Conservation (phyloP, 2,888 invertebrate genomes). For the Phragmatobia fuliginosa region DNA sequence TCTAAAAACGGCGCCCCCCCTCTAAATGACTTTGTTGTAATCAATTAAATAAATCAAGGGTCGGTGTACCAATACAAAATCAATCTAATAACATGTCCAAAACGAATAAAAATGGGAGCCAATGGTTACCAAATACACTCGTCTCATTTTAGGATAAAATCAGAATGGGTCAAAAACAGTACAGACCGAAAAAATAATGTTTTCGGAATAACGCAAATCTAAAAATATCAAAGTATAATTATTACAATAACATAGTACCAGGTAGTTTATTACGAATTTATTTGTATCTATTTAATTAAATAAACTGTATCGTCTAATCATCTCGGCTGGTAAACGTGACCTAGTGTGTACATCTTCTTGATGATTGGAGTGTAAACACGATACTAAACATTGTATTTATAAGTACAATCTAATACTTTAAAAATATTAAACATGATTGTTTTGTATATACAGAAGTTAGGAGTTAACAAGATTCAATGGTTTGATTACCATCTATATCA, state of each 20-base stretch:
- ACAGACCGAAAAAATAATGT: too few relatives aligned
- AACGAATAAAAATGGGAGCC: too few relatives aligned
- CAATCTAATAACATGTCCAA: too few relatives aligned
- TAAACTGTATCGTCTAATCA: not conserved
- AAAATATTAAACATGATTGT: slow-evolving; percentile 44
- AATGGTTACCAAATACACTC: too few relatives aligned
- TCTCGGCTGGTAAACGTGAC: not conserved
- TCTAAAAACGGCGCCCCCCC: too few relatives aligned
- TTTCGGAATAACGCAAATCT: not conserved
- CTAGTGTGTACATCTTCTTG: not conserved
- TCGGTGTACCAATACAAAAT: too few relatives aligned
- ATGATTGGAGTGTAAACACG: not conserved
- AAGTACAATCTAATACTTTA: not conserved
- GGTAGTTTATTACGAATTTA: not conserved
- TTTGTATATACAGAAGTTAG: slow-evolving; percentile 48
- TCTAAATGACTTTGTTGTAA: too few relatives aligned
- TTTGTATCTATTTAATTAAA: not conserved
- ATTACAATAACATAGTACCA: not conserved
- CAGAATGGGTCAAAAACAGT: too few relatives aligned
- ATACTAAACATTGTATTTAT: not conserved
- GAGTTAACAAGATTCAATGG: slow-evolving; percentile 34
- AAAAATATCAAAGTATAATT: not conserved
- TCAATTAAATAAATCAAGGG: too few relatives aligned
- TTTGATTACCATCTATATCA: not conserved
- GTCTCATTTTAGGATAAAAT: too few relatives aligned